Percentiles rank a stretch among this genome's conserved stretches.
These are phyloP conservation scores for Erinaceus europaeus DNA, from an alignment of 2,113 vertebrate genomes.

Conservation along the genomic window DNA sequence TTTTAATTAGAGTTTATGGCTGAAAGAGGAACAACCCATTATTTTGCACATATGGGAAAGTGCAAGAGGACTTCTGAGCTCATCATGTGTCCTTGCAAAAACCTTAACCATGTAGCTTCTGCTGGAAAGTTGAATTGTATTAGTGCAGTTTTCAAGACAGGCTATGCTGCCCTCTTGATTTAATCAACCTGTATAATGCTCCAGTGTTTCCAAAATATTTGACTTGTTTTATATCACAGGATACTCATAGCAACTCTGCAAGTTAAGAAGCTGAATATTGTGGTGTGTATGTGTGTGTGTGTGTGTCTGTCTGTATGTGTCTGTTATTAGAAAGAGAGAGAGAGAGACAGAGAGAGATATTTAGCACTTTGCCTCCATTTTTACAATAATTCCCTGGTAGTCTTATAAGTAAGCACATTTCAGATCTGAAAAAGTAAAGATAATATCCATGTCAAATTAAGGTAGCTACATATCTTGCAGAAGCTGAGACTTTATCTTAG, in stretches of 20 bases:
- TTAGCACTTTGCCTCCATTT: neutral
- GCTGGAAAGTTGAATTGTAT: neutral
- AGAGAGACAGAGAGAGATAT: rapidly evolving
- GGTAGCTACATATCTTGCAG: neutral
- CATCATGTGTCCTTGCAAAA: neutral
- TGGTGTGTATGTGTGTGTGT: no score
- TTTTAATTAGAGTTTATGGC: neutral
- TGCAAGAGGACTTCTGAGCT: no score
- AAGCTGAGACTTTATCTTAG: neutral
- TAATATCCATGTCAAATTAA: neutral
- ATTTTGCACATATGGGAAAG: neutral
- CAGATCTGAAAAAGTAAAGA: neutral
- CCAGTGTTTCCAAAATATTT: neutral
- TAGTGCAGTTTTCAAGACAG: neutral
- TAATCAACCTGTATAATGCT: neutral
- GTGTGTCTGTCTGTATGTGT: no score
- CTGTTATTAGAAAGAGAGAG: no score
- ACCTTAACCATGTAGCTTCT: neutral
- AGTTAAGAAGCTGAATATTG: neutral
- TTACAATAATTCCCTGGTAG: neutral
- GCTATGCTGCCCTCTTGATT: neutral
- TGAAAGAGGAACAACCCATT: neutral
- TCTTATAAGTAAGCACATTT: neutral
- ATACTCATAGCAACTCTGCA: neutral
- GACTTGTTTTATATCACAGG: neutral